phyloP scores from a whole-genome alignment of 2,797 vertebrate species.

The Cynopterus sphinx region DNA sequence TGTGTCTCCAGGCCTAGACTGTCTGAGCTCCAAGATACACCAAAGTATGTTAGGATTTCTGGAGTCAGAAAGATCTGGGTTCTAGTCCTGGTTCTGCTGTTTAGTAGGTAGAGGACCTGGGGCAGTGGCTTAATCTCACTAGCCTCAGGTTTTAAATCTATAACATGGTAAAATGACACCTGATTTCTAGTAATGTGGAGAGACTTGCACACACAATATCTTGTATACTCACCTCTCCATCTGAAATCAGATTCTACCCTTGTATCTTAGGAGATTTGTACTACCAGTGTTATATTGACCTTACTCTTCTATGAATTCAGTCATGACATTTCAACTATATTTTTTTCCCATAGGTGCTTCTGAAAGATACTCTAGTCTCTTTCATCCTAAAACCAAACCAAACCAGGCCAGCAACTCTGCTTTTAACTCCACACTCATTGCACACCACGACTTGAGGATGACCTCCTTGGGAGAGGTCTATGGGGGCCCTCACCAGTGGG shows the following conservation, averaged over 20 bases:
- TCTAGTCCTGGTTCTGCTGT: neutral
- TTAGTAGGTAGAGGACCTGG: neutral
- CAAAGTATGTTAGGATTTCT: neutral
- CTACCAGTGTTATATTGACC: neutral
- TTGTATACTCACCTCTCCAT: neutral
- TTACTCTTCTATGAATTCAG: neutral
- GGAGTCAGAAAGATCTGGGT: neutral
- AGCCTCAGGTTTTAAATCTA: neutral
- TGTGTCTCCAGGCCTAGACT: neutral
- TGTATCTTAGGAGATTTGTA: neutral
- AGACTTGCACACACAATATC: neutral
- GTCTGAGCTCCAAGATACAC: neutral
- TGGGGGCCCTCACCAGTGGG: neutral
- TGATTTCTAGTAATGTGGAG: neutral
- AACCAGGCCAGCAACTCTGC: neutral
- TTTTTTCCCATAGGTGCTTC: neutral
- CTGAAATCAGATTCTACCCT: neutral
- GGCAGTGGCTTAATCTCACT: neutral
- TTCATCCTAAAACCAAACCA: neutral
- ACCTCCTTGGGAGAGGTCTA: neutral
- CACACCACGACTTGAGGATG: fast-evolving
- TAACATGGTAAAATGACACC: neutral
- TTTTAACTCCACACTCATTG: neutral
- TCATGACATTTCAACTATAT: neutral
- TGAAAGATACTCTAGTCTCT: neutral